These are phyloP conservation scores for Rhinopomastus cyanomelas DNA, from an alignment of 2,113 vertebrate genomes.

Conservation along the genomic window DNA sequence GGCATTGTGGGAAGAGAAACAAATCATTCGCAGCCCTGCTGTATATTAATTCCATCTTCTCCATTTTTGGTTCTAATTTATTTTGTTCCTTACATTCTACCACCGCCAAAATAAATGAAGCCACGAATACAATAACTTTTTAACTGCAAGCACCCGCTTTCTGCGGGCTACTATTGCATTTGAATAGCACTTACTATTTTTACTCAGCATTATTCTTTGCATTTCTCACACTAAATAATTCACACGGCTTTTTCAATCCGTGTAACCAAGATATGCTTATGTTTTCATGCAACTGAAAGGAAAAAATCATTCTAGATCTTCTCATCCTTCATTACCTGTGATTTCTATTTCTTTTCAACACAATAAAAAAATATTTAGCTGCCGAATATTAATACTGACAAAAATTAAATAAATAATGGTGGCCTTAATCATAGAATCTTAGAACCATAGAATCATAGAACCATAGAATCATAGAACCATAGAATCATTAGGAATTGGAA, in stretches of 20 bases:
- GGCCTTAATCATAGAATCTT: no score
- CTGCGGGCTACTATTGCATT: conserved; percentile 29
- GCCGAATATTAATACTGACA: neutral
- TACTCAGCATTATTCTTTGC: neutral
- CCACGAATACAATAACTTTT: conserved; percentile 45
- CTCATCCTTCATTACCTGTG: neutral
- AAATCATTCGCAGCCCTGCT: conserved; percentile 59
- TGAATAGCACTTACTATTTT: conserved; percentile 41
- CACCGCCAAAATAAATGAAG: conserved; percentile 38
- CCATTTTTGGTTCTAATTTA: conserved; percentile 65
- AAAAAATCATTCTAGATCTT: neutral
- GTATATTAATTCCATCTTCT: conserved; percentile 63
- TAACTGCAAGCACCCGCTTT: conserved; percentile 14
- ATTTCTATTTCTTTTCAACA: neutral
- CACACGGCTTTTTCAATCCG: neutral
- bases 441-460: no score
- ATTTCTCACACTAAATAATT: conserved; percentile 4
- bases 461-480: no score
- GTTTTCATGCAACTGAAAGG: neutral
- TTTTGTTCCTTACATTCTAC: conserved; percentile 56
- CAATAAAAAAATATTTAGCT: neutral
- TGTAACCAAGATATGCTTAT: conserved; percentile 13
- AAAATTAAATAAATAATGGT: neutral
- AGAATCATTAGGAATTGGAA: no score
- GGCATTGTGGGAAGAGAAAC: conserved; percentile 65